Evolutionary conservation across 2,888 invertebrate species (phyloP), one percentile per base, ranked within the genome.

Genomic region (Empis stercorea): DNA sequence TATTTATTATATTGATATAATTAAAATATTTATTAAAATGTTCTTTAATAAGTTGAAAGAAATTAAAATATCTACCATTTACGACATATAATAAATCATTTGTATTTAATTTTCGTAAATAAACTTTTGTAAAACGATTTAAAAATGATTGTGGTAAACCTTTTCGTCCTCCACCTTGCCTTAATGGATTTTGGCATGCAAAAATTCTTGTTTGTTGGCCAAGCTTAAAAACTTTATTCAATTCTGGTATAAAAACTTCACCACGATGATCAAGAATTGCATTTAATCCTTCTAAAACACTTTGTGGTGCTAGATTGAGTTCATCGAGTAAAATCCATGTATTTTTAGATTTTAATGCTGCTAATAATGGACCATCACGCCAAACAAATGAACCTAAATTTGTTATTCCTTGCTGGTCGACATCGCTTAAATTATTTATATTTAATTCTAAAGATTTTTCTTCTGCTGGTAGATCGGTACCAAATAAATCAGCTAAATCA

Each of bases 281-380:
- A 65, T 99, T 99, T 4, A 99, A 75, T 27, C 97, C 99, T 74
- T 99, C 99, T 13, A 99, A 72, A 1, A 99, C 97, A 0, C 96
- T 91, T 66, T 99, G 99, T 0, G 97, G 95, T 0, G 99, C 99
- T 53, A 99, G 75, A 74, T 99, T 99, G 54, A 99, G 73, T 74
- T 99, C 99, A 66, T 99, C 99, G 23, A 99, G 72, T 16, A 99
- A 74, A 56, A 99, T 86, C 99, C 99, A 99, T 57, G 93, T 81
- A 45, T 65, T 63, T 11, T 93, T 89, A 44, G 84, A 78, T 71
- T 91, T 91, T 17, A 99, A 73, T 0, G 99, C 99, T 49, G 81
- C 84, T 37, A 99, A 71, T 51, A 99, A 79, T 0, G 96, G 96
- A 0, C 99, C 99, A 71, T 99, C 96, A 59, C 87, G 79, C 88